A percentile compares a stretch with the other conserved stretches of the same genome.
phyloP scores from a whole-genome alignment of 2,113 vertebrate genomes.

The Microcebus tavaratra region DNA sequence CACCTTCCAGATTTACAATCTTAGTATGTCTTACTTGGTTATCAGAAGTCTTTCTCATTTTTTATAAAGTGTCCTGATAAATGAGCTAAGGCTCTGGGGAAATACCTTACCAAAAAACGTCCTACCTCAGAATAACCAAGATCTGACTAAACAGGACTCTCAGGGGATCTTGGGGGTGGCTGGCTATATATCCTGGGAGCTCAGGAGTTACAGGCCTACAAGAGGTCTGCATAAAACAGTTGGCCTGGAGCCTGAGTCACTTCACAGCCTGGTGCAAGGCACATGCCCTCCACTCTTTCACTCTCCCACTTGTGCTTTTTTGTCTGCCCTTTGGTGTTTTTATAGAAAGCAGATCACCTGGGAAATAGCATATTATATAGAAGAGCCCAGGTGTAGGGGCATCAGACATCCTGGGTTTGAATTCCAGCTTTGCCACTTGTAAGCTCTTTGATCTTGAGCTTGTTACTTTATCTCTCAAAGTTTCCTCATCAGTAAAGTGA shows the following conservation, averaged over 20 bases:
- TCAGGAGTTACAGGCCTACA: not conserved
- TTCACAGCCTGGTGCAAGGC: not conserved
- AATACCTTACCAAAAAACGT: not conserved
- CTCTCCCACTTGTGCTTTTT: not conserved
- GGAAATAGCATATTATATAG: not conserved
- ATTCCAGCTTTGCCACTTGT: not conserved
- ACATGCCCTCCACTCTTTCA: not conserved
- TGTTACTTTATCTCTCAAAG: not conserved
- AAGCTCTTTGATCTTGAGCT: not conserved
- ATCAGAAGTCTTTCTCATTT: not conserved
- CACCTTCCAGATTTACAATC: not conserved
- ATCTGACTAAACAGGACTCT: not conserved
- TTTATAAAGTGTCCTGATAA: not conserved
- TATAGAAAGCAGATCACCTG: not conserved
- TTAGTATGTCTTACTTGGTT: constrained; percentile 3
- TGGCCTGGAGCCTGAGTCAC: not conserved
- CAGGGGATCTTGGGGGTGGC: not conserved
- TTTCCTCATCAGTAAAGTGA: not conserved
- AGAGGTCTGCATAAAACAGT: not conserved
- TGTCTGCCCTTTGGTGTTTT: not conserved
- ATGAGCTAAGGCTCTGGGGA: not conserved
- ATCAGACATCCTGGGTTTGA: not conserved
- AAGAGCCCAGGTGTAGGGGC: not conserved
- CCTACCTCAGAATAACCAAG: not conserved
- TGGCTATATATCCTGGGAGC: not conserved